A percentile compares a stretch with the other conserved stretches of the same genome.
These are phyloP conservation scores for Neoscelio sp. DNA, from an alignment of 2,888 invertebrate genomes.

Conservation along the genomic window DNA sequence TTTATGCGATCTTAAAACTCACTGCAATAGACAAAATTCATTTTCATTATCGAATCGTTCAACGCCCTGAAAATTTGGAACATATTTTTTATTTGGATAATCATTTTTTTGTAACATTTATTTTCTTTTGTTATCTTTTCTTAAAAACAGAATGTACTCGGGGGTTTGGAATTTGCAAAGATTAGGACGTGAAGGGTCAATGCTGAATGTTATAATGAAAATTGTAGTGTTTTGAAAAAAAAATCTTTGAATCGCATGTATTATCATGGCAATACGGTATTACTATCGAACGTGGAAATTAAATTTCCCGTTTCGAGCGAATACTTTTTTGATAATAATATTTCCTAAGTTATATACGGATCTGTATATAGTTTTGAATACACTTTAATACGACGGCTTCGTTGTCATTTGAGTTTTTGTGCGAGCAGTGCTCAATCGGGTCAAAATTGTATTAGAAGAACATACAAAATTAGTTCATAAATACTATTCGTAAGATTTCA, in stretches of 20 bases:
- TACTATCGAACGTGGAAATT: conserved; percentile 17
- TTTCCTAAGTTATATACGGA: conserved; percentile 57
- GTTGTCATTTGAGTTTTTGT: conserved; percentile 48
- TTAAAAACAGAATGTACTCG: conserved; percentile 26
- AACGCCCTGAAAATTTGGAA: not conserved
- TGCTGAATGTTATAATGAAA: conserved; percentile 43
- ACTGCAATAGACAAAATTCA: conserved; percentile 1
- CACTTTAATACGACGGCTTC: conserved; percentile 42
- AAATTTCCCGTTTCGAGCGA: conserved; percentile 31
- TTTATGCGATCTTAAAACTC: conserved; percentile 8
- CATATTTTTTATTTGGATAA: conserved; percentile 3
- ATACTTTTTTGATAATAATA: conserved; percentile 53
- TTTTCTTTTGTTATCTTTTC: too few relatives aligned
- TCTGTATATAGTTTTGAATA: conserved; percentile 66
- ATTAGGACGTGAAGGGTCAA: not conserved
- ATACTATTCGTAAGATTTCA: too few relatives aligned
- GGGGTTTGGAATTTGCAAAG: conserved; percentile 4
- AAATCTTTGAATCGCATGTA: conserved; percentile 24
- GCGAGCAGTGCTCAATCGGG: conserved; percentile 38
- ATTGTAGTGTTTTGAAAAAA: conserved; percentile 43
- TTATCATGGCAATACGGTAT: conserved; percentile 49
- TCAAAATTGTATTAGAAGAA: too few relatives aligned
- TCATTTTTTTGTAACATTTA: conserved; percentile 15
- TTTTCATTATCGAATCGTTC: not conserved
- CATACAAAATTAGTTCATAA: too few relatives aligned